Evolutionary conservation across 2,113 vertebrate species (phyloP), one percentile per base, ranked within the genome.

Genomic region (Aplodontia rufa): DNA sequence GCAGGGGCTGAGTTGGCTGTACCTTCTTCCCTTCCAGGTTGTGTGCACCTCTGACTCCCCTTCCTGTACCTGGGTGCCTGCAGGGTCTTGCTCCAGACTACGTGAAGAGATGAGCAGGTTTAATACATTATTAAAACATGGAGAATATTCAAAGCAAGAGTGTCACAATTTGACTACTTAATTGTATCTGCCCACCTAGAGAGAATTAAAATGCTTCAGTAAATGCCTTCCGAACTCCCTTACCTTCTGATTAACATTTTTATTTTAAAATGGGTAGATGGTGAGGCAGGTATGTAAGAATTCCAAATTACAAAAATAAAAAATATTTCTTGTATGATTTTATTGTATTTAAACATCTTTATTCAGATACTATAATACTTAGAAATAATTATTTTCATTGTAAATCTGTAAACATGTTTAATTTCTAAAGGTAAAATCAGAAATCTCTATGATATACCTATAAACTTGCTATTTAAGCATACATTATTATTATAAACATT

Each of bases 61-160:
- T 66, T 58, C 45, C 8, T 40, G 13, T 30, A 16, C 47, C 35
- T 40, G 24, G 32, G 1, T 7, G 5, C 20, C 42, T 47, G 1
- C 3, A 37, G 72, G 53, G n/a, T 66, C 32, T 84, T 76, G 4
- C 6, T 76, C 49, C 20, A 10, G 79, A 28, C 19, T 30, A 19
- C 19, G 47, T 20, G 66, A 83, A 68, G 76, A 71, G 51, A 20
- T 64, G 64, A 66, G 28, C n/a, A 53, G 16, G 30, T 60, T 94
- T 84, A 60, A 62, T 76, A 95, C 90, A 87, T 75, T 16, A n/a
- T 86, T 78, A 85, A 94, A 80, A 81, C 17, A 69, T 11, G 53
- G 55, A 42, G 68, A 45, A 40, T 80, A 42, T 49, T 32, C 79
- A 28, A 81, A 74, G 79, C 30, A 91, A 53, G 8, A 71, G 40